Evolutionary conservation across 2,888 invertebrate genomes (phyloP), one percentile per base, ranked within the genome.

Genomic region (Plagiodera versicolora): DNA sequence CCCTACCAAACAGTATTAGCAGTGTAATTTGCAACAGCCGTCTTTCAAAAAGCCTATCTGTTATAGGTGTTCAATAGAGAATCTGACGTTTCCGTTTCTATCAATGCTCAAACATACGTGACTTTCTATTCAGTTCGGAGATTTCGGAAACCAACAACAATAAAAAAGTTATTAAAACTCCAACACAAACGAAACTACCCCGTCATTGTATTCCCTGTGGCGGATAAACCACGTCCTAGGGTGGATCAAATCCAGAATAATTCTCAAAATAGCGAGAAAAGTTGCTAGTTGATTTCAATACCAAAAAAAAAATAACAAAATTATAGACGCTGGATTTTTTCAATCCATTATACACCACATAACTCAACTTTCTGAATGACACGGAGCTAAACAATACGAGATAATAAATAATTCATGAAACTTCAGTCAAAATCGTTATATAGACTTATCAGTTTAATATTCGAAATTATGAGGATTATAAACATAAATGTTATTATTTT

Each of bases 401-500:
- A 52, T 58, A 54, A 46, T 54, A 28, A 48, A 58, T 61, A 49
- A 61, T 61, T 61, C 45, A 58, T 58, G 61, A 57, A 57, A 50
- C 20, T 35, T 58, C 35, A 52, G 51, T 58, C 55, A 50, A 48
- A 55, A 55, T 58, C 20, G 58, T 62, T 58, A 58, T 62, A 39
- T 39, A 52, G 45, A 61, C 61, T 62, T 62, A 62, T 58, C 61
- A 62, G 57, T 63, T 63, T 63, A 58, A 55, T 63, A 60, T 55
- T 56, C 47, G 45, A 53, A 60, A 58, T 64, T 60, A 64, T 52
- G 60, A 53, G 53, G 60, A 65, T 57, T 60, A 58, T 65, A 65
- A 64, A 54, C 60, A 60, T 62, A 60, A 62, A 53, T 60, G 60
- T 60, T 56, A 62, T 60, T 60, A 70, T 71, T 70, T 68, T 69